phyloP scores from a whole-genome alignment of 2,113 vertebrate species.

The Microtus montanus region DNA sequence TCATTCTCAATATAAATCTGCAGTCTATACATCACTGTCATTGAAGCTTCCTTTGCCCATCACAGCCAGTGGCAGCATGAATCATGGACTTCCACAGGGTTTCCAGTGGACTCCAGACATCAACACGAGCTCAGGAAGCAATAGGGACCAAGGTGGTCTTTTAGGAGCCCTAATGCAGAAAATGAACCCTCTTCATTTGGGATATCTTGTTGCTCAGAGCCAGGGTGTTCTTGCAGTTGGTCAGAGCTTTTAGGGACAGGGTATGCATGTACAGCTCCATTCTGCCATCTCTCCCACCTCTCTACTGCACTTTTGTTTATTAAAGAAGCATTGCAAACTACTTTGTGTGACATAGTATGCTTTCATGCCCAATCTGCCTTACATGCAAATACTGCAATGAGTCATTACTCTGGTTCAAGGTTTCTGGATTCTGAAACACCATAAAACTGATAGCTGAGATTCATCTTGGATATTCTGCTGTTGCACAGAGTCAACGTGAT shows the following conservation, averaged over 20 bases:
- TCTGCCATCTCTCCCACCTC: not conserved
- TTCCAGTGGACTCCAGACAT: not conserved
- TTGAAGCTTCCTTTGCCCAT: not conserved
- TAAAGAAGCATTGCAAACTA: not conserved
- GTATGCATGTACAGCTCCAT: not conserved
- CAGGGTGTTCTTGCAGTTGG: not conserved
- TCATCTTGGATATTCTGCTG: not conserved
- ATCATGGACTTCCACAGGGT: not conserved
- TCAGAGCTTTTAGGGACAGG: not conserved
- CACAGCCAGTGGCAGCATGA: not conserved
- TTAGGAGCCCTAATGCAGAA: not conserved
- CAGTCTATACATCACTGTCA: not conserved
- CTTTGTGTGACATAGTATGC: not conserved
- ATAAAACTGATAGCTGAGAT: not conserved
- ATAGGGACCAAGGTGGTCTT: not conserved
- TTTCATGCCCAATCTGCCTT: not conserved
- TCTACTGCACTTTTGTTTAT: not conserved
- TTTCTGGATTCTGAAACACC: not conserved
- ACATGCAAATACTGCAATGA: not conserved
- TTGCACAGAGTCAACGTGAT: not conserved
- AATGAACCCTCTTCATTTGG: not conserved
- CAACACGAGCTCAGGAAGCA: not conserved
- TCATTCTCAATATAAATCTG: not conserved
- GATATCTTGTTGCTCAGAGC: not conserved
- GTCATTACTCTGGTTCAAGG: not conserved